Conservation (phyloP, 23 tunicate genomes). For the Styela clava region DNA sequence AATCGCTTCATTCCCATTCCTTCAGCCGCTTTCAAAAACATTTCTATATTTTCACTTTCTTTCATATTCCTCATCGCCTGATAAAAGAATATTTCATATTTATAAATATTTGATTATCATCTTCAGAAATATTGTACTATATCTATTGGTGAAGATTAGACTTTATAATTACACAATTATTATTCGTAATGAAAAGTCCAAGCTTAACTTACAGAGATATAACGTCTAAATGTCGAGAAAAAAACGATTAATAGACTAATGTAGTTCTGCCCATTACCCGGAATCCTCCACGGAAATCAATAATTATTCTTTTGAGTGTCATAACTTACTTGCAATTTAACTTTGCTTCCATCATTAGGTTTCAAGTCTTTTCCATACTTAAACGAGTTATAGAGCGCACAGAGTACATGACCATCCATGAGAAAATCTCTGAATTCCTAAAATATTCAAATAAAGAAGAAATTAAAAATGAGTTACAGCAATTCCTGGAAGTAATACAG, state of each 20-base stretch:
- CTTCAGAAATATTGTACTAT: no score
- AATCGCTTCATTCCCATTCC: conserved; percentile 49
- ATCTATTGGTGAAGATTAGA: no score
- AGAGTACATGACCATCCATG: conserved; percentile 16
- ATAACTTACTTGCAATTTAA: conserved; percentile 34
- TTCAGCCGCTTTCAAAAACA: conserved; percentile 76
- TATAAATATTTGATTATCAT: no score
- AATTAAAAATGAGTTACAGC: not conserved
- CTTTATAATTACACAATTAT: no score
- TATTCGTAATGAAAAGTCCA: no score
- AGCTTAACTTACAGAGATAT: no score
- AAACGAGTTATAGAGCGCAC: conserved; percentile 24
- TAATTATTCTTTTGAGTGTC: no score
- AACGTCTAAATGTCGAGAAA: no score
- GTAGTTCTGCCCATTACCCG: no score
- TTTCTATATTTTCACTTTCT: conserved; percentile 80
- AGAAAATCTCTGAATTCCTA: conserved; percentile 37
- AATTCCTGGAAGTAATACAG: not conserved
- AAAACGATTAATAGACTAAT: no score
- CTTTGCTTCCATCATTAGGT: conserved; percentile 13
- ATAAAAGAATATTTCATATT: not conserved
- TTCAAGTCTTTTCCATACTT: not conserved
- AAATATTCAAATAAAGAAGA: not conserved
- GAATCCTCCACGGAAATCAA: no score
- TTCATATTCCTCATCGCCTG: conserved; percentile 80